Evolutionary conservation across 1,140 invertebrate species (phyloP).

Genomic region (Augochlora pura): DNA sequence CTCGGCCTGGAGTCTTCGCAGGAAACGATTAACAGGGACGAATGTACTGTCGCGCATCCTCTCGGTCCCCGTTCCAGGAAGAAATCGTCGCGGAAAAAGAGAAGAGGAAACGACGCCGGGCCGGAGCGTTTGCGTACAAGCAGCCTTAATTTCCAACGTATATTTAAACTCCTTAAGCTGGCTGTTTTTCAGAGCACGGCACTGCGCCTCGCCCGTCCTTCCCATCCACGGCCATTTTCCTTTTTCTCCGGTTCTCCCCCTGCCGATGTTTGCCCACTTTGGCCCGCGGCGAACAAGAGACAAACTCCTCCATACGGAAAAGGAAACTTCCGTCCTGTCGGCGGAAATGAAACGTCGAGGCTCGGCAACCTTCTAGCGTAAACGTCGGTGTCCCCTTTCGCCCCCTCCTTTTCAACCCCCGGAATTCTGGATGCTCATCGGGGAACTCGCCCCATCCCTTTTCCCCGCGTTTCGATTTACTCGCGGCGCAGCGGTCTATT

Average conservation of each 20-base stretch:
- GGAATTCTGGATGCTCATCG: slow-evolving; percentile 48
- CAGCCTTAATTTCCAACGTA: slow-evolving; percentile 63
- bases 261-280: slow-evolving; percentile 51
- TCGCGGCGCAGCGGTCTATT: slow-evolving; percentile 9
- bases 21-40: slow-evolving; percentile 55
- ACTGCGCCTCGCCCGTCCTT: background rate
- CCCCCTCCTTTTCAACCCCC: slow-evolving; percentile 8
- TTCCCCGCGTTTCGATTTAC: slow-evolving; percentile 43
- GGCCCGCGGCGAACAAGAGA: slow-evolving; percentile 42
- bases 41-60: slow-evolving; percentile 44
- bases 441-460: slow-evolving; percentile 23
- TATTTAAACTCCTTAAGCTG: slow-evolving; percentile 69
- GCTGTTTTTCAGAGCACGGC: slow-evolving; percentile 39
- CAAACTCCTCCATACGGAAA: slow-evolving; percentile 59
- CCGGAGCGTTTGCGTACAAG: slow-evolving; percentile 49
- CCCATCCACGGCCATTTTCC: slow-evolving; percentile 4
- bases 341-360: slow-evolving; percentile 67
- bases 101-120: slow-evolving; percentile 11
- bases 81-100: slow-evolving; percentile 20
- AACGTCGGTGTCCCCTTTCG: slow-evolving; percentile 45
- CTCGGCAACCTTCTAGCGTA: slow-evolving; percentile 57
- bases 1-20: slow-evolving; percentile 8
- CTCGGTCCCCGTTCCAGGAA: slow-evolving; percentile 1
- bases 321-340: slow-evolving; percentile 63
- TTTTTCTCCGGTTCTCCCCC: slow-evolving; percentile 11